phyloP scores from a whole-genome alignment of 2,113 vertebrate genomes.

The Gymnorhina tibicen region DNA sequence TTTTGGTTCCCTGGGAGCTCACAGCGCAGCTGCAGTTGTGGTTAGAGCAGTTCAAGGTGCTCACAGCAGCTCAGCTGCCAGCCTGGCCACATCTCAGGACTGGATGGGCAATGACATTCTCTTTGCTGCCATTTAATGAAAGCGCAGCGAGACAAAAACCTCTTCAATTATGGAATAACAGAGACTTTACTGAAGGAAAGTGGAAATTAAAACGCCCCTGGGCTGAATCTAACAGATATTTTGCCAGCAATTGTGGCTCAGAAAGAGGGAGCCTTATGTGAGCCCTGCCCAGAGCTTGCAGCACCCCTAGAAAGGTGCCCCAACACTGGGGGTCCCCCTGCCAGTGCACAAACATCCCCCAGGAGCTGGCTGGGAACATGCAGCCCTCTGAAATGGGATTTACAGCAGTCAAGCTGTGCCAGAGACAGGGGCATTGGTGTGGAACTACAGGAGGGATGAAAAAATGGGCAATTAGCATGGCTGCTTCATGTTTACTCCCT shows the following conservation, averaged over 20 bases:
- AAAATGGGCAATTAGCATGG: background rate
- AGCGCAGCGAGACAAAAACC: background rate
- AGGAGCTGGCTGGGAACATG: background rate
- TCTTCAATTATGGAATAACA: background rate
- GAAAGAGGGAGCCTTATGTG: background rate
- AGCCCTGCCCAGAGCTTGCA: background rate
- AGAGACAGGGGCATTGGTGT: background rate
- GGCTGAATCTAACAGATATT: background rate
- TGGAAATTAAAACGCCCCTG: background rate
- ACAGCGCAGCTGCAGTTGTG: background rate
- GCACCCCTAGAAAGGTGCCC: background rate
- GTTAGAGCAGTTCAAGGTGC: background rate
- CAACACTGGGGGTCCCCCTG: rapidly evolving
- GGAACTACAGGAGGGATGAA: rapidly evolving
- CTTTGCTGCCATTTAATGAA: background rate
- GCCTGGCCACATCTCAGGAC: rapidly evolving
- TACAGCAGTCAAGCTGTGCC: background rate
- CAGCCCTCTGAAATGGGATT: background rate
- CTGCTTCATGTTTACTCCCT: background rate
- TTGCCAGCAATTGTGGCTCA: background rate
- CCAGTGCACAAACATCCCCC: background rate
- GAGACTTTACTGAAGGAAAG: background rate
- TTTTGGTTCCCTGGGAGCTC: background rate
- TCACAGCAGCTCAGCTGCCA: background rate
- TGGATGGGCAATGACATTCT: background rate